A percentile compares a stretch with the other conserved stretches of the same genome.
Conservation (phyloP, 2,113 vertebrate genomes). For the Melanerpes aurifrons region DNA sequence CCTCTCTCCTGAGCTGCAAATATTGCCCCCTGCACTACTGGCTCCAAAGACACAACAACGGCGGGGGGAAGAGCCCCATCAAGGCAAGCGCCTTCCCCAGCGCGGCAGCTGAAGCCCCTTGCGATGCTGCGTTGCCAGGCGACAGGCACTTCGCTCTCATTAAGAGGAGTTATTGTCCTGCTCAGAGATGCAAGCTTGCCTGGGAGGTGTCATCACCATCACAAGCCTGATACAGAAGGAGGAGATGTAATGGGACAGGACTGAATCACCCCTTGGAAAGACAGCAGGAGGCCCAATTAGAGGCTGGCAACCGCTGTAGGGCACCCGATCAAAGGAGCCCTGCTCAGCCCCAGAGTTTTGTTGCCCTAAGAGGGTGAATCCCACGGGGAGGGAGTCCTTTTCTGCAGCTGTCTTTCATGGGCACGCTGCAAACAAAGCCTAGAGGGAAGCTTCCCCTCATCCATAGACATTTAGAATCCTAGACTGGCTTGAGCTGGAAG, state of each 20-base stretch:
- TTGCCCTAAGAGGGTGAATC: not conserved
- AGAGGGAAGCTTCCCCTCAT: not conserved
- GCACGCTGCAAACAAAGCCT: not conserved
- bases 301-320: not conserved
- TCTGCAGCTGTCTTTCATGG: not conserved
- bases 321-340: not conserved
- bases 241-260: conserved; percentile 13
- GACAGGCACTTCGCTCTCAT: conserved; percentile 35
- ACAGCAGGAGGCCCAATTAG: not conserved
- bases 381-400: not conserved
- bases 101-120: not conserved
- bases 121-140: conserved; percentile 24
- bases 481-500: no score
- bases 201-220: conserved; percentile 1
- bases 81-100: not conserved
- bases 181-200: not conserved
- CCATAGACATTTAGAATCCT: not conserved
- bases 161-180: conserved; percentile 45
- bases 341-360: not conserved
- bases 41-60: not conserved
- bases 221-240: not conserved
- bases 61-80: not conserved
- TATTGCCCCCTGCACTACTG: not conserved
- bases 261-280: not conserved
- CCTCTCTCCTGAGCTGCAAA: not conserved